These are phyloP conservation scores for Clarias fuscus DNA, from an alignment of 2,797 vertebrate genomes.

Conservation along the genomic window DNA sequence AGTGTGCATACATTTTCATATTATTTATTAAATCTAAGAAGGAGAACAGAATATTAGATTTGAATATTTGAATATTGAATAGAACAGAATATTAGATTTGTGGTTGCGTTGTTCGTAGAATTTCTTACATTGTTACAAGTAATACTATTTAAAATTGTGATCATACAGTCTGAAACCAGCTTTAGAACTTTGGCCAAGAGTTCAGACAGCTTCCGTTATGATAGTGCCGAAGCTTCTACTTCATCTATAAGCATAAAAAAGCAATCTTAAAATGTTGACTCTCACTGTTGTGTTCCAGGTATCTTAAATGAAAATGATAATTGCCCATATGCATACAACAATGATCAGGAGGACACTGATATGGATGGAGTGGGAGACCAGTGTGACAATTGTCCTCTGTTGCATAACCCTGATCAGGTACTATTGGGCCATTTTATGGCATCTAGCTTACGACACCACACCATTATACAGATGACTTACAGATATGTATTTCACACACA, in stretches of 20 bases:
- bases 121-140: neutral
- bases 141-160: neutral
- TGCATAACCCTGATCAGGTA: conserved; percentile 97
- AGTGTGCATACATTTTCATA: neutral
- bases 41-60: neutral
- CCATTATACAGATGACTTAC: neutral
- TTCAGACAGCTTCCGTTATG: neutral
- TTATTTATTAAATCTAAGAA: neutral
- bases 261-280: neutral
- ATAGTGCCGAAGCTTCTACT: neutral
- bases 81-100: neutral
- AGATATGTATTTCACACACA: neutral
- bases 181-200: neutral
- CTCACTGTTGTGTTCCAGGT: conserved; percentile 66
- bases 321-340: conserved; percentile 94
- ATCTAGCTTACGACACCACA: neutral
- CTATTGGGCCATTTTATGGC: neutral
- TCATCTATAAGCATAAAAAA: neutral
- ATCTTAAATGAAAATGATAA: conserved; percentile 94
- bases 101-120: neutral
- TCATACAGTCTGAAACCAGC: neutral
- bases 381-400: conserved; percentile 94
- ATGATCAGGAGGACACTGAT: conserved; percentile 93
- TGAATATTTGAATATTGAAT: too few relatives aligned
- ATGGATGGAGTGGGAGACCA: conserved; percentile 95